Evolutionary conservation across 2,113 vertebrate species (phyloP).

Genomic region (Deroptyus accipitrinus): DNA sequence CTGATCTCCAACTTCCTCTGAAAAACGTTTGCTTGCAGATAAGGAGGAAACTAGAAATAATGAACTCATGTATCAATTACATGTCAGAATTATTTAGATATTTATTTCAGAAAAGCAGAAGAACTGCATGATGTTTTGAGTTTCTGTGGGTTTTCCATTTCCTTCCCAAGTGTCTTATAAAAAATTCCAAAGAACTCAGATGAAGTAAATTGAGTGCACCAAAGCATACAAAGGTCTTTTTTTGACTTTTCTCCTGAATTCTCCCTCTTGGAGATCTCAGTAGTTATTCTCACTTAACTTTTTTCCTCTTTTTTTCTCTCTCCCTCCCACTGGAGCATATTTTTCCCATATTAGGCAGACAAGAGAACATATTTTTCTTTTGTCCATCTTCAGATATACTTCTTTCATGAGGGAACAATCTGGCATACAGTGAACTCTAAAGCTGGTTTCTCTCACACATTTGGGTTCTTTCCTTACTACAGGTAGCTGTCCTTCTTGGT

Average conservation of each 20-base stretch:
- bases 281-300: background rate
- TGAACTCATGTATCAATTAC: conserved; percentile 17
- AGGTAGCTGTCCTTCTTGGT: background rate
- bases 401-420: background rate
- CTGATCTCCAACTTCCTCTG: conserved; percentile 22
- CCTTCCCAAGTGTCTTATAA: background rate
- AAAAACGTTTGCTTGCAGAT: conserved; percentile 28
- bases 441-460: background rate
- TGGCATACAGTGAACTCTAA: background rate
- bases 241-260: background rate
- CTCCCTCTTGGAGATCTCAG: background rate
- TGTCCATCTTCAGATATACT: background rate
- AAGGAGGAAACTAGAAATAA: conserved; percentile 49
- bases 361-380: background rate
- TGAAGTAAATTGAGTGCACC: background rate
- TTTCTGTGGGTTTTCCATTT: background rate
- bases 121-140: background rate
- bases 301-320: background rate
- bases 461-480: background rate
- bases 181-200: background rate
- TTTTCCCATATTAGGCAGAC: fast-evolving
- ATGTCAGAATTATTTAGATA: background rate
- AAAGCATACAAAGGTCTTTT: background rate
- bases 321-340: background rate
- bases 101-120: background rate